Evolutionary conservation across 2,888 invertebrate species (phyloP), one percentile per base, ranked within the genome.

Genomic region (Pedicia rivosa): DNA sequence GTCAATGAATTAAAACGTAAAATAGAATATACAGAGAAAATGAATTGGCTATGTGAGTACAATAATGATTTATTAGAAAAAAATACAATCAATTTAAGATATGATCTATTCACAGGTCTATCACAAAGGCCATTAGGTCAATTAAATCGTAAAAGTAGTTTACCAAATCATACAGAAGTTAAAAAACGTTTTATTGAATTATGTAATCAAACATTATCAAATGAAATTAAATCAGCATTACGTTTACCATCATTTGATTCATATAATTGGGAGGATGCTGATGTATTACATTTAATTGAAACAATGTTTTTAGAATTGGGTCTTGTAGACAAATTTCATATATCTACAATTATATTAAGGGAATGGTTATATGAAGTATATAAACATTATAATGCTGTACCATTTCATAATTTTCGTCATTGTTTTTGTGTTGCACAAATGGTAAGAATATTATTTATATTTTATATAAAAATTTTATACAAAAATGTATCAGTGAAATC

Each of bases 351-450:
- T 41, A 73, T 70, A 39, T 62, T 80, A 45, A 66, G 77, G 44
- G 74, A 74, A 56, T 80, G 79, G 64, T 67, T 80, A 37, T 78
- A 75, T 55, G 75, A 77, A 58, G 74, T 77, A 47, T 80, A 78
- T 62, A 78, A 78, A 57, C 76, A 78, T 57, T 84, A 84, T 66
- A 78, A 83, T 62, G 81, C 81, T 61, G 83, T 84, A 54, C 83
- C 83, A 42, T 84, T 84, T 63, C 84, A 84, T 61, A 84, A 84
- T 64, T 84, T 84, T 62, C 70, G 82, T 46, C 84, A 84, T 55
- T 82, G 81, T 59, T 84, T 84, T 62, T 83, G 83, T 64, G 84
- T 84, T 45, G 74, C 83, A 41, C 84, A 84, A 66, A 84, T 84
- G 83, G 83, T 81, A 62, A 66, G 66, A 66, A 50, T 25, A 27